phyloP scores from a whole-genome alignment of 2,888 invertebrate species.

The Tupiocoris notatus region DNA sequence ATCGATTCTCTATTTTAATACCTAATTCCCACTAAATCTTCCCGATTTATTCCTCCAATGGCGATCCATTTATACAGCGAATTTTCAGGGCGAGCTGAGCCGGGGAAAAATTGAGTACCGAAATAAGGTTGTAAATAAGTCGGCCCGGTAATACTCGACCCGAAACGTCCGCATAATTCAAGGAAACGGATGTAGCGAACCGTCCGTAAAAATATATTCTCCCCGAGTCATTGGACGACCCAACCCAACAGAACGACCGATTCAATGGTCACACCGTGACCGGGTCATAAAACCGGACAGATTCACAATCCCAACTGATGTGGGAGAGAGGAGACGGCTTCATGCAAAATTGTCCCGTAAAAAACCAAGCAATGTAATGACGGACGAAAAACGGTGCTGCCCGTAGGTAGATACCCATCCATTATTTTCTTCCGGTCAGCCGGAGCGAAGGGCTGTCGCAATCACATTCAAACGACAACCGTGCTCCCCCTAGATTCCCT shows the following conservation, averaged over 20 bases:
- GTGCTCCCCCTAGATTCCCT: too few relatives aligned
- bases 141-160: not conserved
- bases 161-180: not conserved
- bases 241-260: not conserved
- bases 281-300: not conserved
- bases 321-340: not conserved
- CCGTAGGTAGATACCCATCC: not conserved
- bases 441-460: not conserved
- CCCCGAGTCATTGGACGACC: not conserved
- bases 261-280: not conserved
- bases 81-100: not conserved
- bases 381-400: not conserved
- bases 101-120: not conserved
- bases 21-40: too few relatives aligned
- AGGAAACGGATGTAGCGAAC: not conserved
- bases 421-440: not conserved
- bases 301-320: not conserved
- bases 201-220: not conserved
- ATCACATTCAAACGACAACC: not conserved
- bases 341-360: not conserved
- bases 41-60: too few relatives aligned
- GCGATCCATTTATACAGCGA: not conserved
- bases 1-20: too few relatives aligned
- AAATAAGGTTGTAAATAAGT: not conserved
- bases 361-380: not conserved